Evolutionary conservation across 2,888 invertebrate genomes (phyloP).

Genomic region (Scaptomyza caliginosa): DNA sequence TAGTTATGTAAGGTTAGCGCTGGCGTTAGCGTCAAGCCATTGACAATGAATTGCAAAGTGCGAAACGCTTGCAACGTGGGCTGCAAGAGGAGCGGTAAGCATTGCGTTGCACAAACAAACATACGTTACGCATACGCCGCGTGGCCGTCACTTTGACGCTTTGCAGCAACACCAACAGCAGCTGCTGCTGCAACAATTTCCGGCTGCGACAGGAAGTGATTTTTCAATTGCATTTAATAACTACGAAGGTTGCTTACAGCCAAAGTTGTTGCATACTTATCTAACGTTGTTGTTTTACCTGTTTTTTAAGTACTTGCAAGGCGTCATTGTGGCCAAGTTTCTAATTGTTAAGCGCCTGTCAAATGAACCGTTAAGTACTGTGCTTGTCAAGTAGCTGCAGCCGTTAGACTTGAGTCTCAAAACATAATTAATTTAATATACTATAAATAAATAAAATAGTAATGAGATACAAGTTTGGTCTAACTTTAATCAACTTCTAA

Average conservation of each 20-base stretch:
- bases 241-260: conserved; percentile 40
- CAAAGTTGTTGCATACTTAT: background rate
- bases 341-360: conserved; percentile 4
- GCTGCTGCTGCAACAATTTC: conserved; percentile 52
- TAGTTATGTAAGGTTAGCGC: conserved; percentile 66
- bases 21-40: conserved; percentile 53
- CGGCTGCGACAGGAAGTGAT: conserved; percentile 64
- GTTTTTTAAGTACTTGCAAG: conserved; percentile 1
- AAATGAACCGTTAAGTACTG: conserved; percentile 23
- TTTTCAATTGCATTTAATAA: conserved; percentile 41
- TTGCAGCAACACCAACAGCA: conserved; percentile 24
- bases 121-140: conserved; percentile 67
- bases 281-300: background rate
- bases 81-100: conserved; percentile 8
- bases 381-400: conserved; percentile 3
- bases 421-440: no score
- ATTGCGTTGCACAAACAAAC: conserved; percentile 17
- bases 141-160: conserved; percentile 49
- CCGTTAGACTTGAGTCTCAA: background rate
- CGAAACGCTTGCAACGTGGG: conserved; percentile 42
- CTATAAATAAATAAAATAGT: no score
- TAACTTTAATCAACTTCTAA: no score
- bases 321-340: conserved; percentile 5
- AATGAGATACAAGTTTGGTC: no score
- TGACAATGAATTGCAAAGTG: conserved; percentile 72